Base-by-base conservation (phyloP, 2,797 vertebrate genomes). In the Epinephelus malabaricus region DNA sequence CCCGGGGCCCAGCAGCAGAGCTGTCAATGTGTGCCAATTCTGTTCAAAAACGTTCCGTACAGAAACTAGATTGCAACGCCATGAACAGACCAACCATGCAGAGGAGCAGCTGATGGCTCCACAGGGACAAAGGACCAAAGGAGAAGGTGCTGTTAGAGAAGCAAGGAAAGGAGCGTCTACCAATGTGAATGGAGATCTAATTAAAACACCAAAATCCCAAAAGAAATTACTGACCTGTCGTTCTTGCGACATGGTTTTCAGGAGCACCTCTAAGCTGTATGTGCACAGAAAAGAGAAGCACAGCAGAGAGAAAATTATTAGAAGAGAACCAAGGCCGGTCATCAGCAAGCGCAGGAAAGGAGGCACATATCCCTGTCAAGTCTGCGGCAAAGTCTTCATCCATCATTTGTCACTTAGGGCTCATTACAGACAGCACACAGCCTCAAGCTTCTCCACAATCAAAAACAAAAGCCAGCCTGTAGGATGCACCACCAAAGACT, bases 201-300 rank as follows among this genome's bases (percentile, higher is more conserved):
- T 72, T 6, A 55, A 34, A 34, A 69, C 14, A 19, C 30, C 38
- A 10, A 84, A 83, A 58, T 61, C 86, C 58, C 85, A 87, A 67
- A 81, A 27, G 1, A 86, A 83, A 27, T 58, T 76, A 12, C 83
- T 95, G 49, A 91, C 63, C 25, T 95, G 95, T 66, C 92, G 94
- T 49, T 95, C 95, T 1, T 95, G 95, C 9, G 94, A 95, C 69
- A 87, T 91, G 92, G 91, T 94, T 11, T 96, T 95, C 74, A 83
- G 78, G 15, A 92, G 76, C 80, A 94, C 92, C 1, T 85, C 95
- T 0, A 88, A 86, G 40, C 89, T 96, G 4, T 91, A 91, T 49
- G 40, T 91, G 63, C 95, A 96, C 84, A 87, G 95, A 51, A 94
- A 92, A 51, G 94, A 95, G 72, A 92, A 90, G 74, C 94, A 95